Conservation (phyloP, 1,140 invertebrate species). For the Formica selysi region DNA sequence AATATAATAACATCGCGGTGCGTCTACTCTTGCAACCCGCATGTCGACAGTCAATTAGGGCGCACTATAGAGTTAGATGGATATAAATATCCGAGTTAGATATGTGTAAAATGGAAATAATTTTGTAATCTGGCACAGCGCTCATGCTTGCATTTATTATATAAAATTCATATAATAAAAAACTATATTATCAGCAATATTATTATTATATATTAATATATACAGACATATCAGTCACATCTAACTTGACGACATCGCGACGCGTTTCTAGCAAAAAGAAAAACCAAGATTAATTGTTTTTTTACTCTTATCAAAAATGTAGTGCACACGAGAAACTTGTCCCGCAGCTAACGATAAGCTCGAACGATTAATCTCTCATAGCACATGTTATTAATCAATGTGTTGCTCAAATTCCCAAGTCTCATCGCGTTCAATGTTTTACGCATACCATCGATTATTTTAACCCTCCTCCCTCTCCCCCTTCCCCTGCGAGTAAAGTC, state of each 20-base stretch:
- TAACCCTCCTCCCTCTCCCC: too few relatives aligned
- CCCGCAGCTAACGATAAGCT: background rate
- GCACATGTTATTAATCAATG: conserved; percentile 13
- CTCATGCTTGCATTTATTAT: too few relatives aligned
- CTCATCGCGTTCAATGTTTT: conserved; percentile 2
- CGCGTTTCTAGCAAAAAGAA: background rate
- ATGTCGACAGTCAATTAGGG: background rate
- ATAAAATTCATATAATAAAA: too few relatives aligned
- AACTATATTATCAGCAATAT: too few relatives aligned
- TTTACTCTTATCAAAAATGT: background rate
- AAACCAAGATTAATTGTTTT: background rate
- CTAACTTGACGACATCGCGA: background rate
- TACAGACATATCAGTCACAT: background rate
- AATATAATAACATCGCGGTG: conserved; percentile 1
- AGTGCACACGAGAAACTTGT: background rate
- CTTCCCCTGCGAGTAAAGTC: background rate
- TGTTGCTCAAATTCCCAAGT: background rate
- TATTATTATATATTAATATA: too few relatives aligned
- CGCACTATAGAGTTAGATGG: background rate
- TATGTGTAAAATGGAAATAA: background rate
- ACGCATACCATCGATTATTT: background rate
- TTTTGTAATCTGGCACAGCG: background rate
- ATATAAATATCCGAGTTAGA: background rate
- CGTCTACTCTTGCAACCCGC: background rate
- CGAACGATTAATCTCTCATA: background rate